These are phyloP conservation scores for Diloba caeruleocephala DNA, from an alignment of 2,888 invertebrate genomes.

Conservation along the genomic window DNA sequence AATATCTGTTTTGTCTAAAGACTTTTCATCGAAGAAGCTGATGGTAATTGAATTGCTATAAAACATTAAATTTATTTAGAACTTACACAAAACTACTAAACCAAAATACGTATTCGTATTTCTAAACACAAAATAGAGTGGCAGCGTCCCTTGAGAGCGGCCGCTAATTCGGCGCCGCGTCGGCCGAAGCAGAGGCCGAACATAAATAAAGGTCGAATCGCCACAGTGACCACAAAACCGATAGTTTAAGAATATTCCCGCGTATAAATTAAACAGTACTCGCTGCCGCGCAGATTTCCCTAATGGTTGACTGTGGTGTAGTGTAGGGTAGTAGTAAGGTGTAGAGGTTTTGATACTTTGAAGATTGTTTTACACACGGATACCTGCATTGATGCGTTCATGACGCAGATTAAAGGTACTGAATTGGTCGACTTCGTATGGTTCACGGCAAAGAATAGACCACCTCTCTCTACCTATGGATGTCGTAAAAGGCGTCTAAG, in stretches of 20 bases:
- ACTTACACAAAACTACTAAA: slow-evolving; percentile 14
- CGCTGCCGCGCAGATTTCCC: slow-evolving; percentile 86
- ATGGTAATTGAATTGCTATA: no score
- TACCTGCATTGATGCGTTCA: no score
- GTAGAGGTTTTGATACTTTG: slow-evolving; percentile 64
- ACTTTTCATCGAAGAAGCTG: no score
- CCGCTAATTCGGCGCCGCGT: slow-evolving; percentile 65
- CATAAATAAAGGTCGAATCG: slow-evolving; percentile 82
- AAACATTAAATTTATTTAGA: slow-evolving; percentile 4
- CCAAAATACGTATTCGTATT: slow-evolving; percentile 32
- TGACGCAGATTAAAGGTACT: no score
- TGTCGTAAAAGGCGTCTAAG: no score
- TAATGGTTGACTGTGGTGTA: slow-evolving; percentile 80
- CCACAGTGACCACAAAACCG: slow-evolving; percentile 84
- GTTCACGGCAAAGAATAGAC: no score
- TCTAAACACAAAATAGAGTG: slow-evolving; percentile 52
- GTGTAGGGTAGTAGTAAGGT: slow-evolving; percentile 12
- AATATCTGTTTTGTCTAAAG: no score
- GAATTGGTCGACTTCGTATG: no score
- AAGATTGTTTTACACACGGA: neutral
- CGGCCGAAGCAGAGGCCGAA: slow-evolving; percentile 58
- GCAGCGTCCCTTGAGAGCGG: slow-evolving; percentile 56
- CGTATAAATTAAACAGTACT: slow-evolving; percentile 86
- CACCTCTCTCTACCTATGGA: no score
- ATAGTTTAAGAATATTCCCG: slow-evolving; percentile 89